These are phyloP conservation scores for Agelaius phoeniceus DNA, from an alignment of 2,113 vertebrate genomes.

Conservation along the genomic window DNA sequence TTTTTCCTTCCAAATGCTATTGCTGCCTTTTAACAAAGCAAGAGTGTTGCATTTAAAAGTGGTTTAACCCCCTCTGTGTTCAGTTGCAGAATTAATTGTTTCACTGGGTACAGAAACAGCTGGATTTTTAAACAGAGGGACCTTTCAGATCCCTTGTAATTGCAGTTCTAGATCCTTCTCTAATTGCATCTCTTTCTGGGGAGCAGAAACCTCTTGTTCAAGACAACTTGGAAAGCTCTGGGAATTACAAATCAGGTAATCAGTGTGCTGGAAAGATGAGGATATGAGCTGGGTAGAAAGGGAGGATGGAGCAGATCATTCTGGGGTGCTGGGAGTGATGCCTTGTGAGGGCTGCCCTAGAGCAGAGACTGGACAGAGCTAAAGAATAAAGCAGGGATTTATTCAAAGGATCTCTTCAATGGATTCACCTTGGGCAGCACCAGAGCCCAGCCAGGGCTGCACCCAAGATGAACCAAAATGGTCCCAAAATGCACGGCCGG, in stretches of 20 bases:
- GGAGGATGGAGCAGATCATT: not conserved
- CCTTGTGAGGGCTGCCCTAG: not conserved
- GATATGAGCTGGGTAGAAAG: not conserved
- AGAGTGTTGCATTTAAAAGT: not conserved
- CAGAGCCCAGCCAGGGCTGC: not conserved
- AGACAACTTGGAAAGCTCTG: not conserved
- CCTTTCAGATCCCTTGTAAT: not conserved
- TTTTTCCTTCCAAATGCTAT: slow-evolving; percentile 47
- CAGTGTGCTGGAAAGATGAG: not conserved
- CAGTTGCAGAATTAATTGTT: slow-evolving; percentile 16
- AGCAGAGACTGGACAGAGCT: not conserved
- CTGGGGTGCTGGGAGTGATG: not conserved
- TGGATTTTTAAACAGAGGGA: slow-evolving; percentile 7
- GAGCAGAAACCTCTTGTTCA: not conserved
- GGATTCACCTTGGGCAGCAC: not conserved
- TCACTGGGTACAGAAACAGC: not conserved
- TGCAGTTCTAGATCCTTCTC: not conserved
- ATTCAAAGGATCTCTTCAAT: not conserved
- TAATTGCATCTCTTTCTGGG: not conserved
- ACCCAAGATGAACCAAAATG: not conserved
- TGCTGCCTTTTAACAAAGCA: slow-evolving; percentile 22
- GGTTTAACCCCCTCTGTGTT: not conserved
- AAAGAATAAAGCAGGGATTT: not conserved
- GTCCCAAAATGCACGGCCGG: accelerated
- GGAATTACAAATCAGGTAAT: not conserved